Evolutionary conservation across 1,140 invertebrate genomes (phyloP).

Genomic region (Laupala kohalensis): DNA sequence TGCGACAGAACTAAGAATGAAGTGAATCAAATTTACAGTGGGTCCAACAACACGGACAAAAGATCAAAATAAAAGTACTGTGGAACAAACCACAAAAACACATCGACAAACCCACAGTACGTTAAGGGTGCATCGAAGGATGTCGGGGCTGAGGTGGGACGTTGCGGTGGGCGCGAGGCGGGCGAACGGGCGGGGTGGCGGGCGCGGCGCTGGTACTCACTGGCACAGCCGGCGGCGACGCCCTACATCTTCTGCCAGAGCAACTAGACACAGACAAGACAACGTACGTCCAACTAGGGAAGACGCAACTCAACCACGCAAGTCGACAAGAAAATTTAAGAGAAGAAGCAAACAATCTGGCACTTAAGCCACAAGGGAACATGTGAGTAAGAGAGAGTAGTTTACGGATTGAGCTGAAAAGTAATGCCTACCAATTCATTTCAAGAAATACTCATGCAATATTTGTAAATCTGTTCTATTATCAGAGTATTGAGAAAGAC

Average conservation of each 20-base stretch:
- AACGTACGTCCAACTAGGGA: background rate
- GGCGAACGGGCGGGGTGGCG: background rate
- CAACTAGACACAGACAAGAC: background rate
- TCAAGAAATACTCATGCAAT: no score
- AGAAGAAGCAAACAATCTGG: background rate
- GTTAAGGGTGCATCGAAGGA: no score
- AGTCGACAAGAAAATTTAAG: background rate
- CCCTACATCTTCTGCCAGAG: background rate
- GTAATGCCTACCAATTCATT: background rate
- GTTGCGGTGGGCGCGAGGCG: background rate
- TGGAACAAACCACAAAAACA: no score
- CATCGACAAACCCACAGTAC: no score
- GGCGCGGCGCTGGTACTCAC: background rate
- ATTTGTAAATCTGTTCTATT: no score
- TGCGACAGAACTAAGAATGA: no score
- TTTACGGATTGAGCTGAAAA: background rate
- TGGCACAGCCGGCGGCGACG: background rate
- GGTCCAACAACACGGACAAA: no score
- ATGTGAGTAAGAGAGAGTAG: background rate
- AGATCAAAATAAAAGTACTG: no score
- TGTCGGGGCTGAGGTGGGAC: no score
- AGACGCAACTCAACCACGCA: background rate
- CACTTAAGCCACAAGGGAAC: background rate
- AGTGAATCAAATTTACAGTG: no score
- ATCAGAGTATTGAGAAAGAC: no score